Percentiles rank a stretch among this genome's conserved stretches.
Evolutionary conservation across 2,797 vertebrate species (phyloP).

Genomic region (Crocidura indochinensis): DNA sequence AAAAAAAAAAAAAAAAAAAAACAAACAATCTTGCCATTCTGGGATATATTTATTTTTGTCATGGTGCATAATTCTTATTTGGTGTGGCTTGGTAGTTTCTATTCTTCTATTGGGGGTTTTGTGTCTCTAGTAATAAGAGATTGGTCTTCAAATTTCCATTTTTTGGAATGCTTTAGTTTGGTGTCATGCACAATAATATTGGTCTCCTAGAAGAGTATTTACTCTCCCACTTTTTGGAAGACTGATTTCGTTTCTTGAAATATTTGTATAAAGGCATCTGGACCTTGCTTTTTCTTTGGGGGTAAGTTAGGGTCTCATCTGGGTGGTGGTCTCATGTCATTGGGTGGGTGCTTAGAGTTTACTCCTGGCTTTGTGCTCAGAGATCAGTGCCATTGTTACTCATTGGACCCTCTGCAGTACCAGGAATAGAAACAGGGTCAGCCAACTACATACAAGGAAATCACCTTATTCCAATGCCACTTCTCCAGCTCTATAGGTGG

Average conservation of each 20-base stretch:
- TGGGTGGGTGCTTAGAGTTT: too few species aligned
- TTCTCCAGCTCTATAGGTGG: neutral
- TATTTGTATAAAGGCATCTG: constrained; percentile 3
- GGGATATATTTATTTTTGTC: neutral
- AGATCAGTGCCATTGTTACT: too few species aligned
- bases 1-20: too few species aligned
- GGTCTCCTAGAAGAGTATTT: neutral
- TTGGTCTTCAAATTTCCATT: constrained; percentile 25
- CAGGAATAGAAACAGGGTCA: neutral
- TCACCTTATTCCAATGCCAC: too few species aligned
- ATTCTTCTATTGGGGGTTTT: constrained; percentile 23
- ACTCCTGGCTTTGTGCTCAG: too few species aligned
- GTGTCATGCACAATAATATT: neutral
- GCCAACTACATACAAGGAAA: neutral
- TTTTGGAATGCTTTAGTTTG: constrained; percentile 46
- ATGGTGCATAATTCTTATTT: constrained; percentile 9
- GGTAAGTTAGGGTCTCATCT: too few species aligned
- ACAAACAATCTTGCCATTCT: constrained; percentile 44
- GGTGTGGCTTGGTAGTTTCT: constrained; percentile 13
- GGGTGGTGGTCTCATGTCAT: too few species aligned
- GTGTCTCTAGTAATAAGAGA: neutral
- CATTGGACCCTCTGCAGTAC: neutral
- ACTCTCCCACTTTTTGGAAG: constrained; percentile 19
- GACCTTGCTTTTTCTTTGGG: constrained; percentile 12
- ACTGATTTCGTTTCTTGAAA: neutral